A percentile compares a stretch with the other conserved stretches of the same genome.
Conservation (phyloP, 2,888 invertebrate genomes). For the Drosophila eohydei region DNA sequence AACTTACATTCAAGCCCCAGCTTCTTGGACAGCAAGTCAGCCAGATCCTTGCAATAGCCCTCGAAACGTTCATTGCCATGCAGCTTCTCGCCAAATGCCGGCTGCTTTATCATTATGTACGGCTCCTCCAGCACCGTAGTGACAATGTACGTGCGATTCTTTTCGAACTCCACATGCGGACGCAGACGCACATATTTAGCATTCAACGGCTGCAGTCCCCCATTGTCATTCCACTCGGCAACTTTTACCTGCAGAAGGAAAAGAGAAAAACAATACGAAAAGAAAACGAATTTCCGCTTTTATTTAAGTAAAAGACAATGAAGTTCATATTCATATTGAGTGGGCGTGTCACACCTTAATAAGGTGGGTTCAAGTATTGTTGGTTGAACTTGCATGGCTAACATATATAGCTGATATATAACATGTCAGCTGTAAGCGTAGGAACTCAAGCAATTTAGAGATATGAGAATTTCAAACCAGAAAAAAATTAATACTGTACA, state of each 20-base stretch:
- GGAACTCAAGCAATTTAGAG: too few relatives aligned
- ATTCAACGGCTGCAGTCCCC: constrained; percentile 90
- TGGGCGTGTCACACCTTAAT: background rate
- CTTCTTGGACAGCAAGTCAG: constrained; percentile 91
- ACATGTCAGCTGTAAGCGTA: background rate
- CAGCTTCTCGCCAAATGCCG: constrained; percentile 88
- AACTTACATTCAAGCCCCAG: constrained; percentile 93
- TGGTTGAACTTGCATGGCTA: background rate
- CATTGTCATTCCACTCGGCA: constrained; percentile 94
- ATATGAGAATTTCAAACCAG: too few relatives aligned
- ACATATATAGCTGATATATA: background rate
- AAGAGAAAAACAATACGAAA: background rate
- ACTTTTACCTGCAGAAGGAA: constrained; percentile 89
- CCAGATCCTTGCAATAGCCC: constrained; percentile 97
- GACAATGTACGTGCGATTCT: constrained; percentile 94
- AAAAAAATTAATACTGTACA: background rate
- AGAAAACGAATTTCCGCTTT: constrained; percentile 1
- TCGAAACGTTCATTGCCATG: constrained; percentile 92
- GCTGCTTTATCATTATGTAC: constrained; percentile 91
- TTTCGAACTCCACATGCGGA: constrained; percentile 90
- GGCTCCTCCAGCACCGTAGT: constrained; percentile 95
- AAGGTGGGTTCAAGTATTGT: too few relatives aligned
- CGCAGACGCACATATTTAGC: constrained; percentile 91
- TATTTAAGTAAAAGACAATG: constrained; percentile 8
- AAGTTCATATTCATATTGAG: constrained; percentile 9